Evolutionary conservation across 2,797 vertebrate species (phyloP), one percentile per base, ranked within the genome.

Genomic region (Betta splendens): DNA sequence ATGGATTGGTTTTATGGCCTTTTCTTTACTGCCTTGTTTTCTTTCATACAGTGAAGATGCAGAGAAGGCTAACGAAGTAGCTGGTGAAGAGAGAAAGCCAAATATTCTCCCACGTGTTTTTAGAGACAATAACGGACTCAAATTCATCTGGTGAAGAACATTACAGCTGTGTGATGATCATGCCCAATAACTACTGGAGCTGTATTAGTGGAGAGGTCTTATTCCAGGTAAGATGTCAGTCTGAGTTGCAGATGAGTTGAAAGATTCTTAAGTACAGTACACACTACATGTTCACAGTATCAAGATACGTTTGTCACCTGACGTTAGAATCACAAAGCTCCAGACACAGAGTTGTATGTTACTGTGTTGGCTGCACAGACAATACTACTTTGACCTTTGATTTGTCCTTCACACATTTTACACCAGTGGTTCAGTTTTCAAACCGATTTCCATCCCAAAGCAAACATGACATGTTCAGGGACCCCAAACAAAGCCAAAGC

Each of bases 361-460:
- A n/a, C n/a, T n/a, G n/a, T n/a, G n/a, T n/a, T n/a, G n/a, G n/a
- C n/a, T n/a, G n/a, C n/a, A 33, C 32, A 33, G 13, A 32, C 1
- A 2, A 15, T 32, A 32, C 12, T 7, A 31, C 4, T 13, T 13
- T n/a, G 16, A 5, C 33, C 29, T 16, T 5, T 29, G n/a, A 2
- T 1, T 21, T 49, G 56, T 36, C 39, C 33, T 5, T 40, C n/a
- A 26, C 10, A 42, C 22, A 52, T 23, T 26, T 43, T 66, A 20
- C n/a, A n/a, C n/a, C n/a, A n/a, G n/a, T 32, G 26, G 36, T 53
- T 47, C 16, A 17, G 20, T 40, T 32, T 43, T 39, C 21, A 7
- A 31, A 57, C 2, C 2, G 31, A 20, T 46, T 39, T 32, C 35
- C 4, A 23, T 42, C 7, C 32, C 0, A 16, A 21, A 1, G 18